Evolutionary conservation across 2,888 invertebrate genomes (phyloP).

Genomic region (Ormyrus thymus): DNA sequence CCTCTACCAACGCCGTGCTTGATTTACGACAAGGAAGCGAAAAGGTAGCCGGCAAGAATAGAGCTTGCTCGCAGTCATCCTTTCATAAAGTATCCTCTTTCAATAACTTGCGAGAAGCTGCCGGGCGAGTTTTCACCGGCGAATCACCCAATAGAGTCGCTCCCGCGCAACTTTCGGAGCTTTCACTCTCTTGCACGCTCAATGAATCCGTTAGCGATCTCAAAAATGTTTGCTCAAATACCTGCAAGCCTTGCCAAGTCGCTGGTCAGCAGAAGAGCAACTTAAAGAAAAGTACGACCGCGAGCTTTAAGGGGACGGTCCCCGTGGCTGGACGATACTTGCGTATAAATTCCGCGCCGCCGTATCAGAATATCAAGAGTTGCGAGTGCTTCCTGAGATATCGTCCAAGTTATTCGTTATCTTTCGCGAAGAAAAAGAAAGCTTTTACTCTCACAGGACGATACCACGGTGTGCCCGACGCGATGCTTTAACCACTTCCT

Average conservation of each 20-base stretch:
- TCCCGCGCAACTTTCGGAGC: too few relatives aligned
- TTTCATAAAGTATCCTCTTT: neutral
- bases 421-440: constrained; percentile 32
- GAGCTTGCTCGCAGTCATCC: too few relatives aligned
- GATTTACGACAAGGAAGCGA: too few relatives aligned
- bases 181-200: too few relatives aligned
- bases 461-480: neutral
- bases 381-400: constrained; percentile 21
- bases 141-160: too few relatives aligned
- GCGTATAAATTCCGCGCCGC: constrained; percentile 13
- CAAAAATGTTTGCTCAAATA: constrained; percentile 20
- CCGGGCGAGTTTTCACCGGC: too few relatives aligned
- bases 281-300: too few relatives aligned
- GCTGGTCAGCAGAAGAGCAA: too few relatives aligned
- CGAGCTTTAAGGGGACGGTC: neutral
- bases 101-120: neutral
- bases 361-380: neutral
- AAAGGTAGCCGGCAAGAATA: too few relatives aligned
- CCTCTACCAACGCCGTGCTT: too few relatives aligned
- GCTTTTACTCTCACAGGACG: constrained; percentile 3
- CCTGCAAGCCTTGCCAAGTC: neutral
- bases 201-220: neutral
- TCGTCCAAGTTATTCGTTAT: constrained; percentile 45
- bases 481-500: constrained; percentile 35
- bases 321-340: neutral